phyloP scores from a whole-genome alignment of 1,140 invertebrate species.

The Papilio aristodemus region DNA sequence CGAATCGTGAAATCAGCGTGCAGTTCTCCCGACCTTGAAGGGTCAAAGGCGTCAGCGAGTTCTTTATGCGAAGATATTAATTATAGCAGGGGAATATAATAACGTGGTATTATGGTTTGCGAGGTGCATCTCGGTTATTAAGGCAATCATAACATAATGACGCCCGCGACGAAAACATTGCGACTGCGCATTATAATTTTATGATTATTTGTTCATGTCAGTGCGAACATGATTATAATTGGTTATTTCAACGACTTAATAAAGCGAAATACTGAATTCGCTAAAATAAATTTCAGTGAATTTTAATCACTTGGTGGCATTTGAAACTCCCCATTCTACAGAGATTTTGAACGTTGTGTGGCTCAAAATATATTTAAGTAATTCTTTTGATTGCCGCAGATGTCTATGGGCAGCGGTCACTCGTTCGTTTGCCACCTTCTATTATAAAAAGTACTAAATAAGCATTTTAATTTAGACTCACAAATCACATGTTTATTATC shows the following conservation, averaged over 20 bases:
- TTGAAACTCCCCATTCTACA: too few species aligned
- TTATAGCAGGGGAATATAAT: constrained; percentile 55
- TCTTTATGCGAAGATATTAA: constrained; percentile 60
- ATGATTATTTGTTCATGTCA: constrained; percentile 22
- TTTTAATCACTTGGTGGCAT: too few species aligned
- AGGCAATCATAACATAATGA: constrained; percentile 61
- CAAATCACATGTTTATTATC: too few species aligned
- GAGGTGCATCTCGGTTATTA: constrained; percentile 60
- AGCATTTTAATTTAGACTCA: too few species aligned
- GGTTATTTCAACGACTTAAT: background rate
- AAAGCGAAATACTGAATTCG: too few species aligned
- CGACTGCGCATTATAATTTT: constrained; percentile 47
- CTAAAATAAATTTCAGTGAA: too few species aligned
- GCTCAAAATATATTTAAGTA: too few species aligned
- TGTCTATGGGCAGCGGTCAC: too few species aligned
- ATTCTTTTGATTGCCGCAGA: too few species aligned
- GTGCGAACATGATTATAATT: background rate
- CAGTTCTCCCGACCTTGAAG: constrained; percentile 48
- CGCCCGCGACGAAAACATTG: constrained; percentile 56
- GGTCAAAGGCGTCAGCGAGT: constrained; percentile 49
- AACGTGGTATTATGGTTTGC: constrained; percentile 60
- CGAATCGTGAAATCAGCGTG: constrained; percentile 47
- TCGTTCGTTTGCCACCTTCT: too few species aligned
- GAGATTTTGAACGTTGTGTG: too few species aligned
- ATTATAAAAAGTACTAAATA: too few species aligned